Conservation (phyloP, 2,113 vertebrate genomes). For the Asarcornis scutulata region DNA sequence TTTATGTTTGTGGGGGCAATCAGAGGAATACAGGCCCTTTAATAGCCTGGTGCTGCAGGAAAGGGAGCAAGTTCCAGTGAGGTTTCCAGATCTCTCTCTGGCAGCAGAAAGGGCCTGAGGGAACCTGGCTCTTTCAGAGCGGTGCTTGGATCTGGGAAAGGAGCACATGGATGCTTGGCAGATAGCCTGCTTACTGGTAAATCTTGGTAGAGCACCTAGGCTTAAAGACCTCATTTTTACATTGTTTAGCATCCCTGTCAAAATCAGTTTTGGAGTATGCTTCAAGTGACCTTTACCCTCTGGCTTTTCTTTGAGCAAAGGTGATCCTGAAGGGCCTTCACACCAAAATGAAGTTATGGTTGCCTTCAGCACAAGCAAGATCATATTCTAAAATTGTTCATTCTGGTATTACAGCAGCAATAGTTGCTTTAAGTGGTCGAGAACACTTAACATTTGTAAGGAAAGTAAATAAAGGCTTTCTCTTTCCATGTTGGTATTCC, state of each 20-base stretch:
- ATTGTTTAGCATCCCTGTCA: neutral
- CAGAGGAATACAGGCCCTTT: slow-evolving; percentile 41
- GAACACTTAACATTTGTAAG: neutral
- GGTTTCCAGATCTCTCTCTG: slow-evolving; percentile 5
- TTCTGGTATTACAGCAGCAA: neutral
- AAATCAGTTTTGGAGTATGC: neutral
- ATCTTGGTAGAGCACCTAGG: neutral
- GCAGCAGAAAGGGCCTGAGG: neutral
- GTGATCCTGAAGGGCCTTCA: neutral
- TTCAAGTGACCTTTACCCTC: neutral
- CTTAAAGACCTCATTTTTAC: neutral
- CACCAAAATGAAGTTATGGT: neutral
- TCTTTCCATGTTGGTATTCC: neutral
- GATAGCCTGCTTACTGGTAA: neutral
- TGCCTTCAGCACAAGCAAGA: neutral
- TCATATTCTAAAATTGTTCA: neutral
- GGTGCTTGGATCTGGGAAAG: neutral
- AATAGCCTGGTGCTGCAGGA: slow-evolving; percentile 32
- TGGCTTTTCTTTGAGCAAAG: neutral
- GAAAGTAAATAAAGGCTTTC: neutral
- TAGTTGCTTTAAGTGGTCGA: neutral
- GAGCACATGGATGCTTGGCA: neutral
- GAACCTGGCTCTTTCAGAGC: neutral
- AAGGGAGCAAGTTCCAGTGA: neutral
- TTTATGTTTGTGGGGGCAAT: slow-evolving; percentile 38